Percentiles rank a stretch among this genome's conserved stretches.
Conservation (phyloP, 2,797 vertebrate genomes). For the Okamejei kenojei region DNA sequence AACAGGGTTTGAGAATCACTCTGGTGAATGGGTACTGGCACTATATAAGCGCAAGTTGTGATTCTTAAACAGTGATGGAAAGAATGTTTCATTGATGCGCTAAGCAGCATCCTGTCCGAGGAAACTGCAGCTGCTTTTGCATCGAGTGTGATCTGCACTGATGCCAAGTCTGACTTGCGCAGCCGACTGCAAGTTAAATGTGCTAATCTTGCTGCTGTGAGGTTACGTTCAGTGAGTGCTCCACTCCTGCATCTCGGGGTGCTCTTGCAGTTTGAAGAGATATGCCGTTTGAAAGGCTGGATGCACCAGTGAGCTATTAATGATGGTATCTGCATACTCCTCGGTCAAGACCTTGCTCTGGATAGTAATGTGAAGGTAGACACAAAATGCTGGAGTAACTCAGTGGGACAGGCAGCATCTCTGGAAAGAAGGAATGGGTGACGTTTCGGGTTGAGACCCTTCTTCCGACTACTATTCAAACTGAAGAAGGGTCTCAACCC, state of each 20-base stretch:
- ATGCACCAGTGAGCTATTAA: not conserved
- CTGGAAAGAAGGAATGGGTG: too few relatives aligned
- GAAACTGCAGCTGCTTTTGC: slow-evolving; percentile 3
- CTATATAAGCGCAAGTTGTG: not conserved
- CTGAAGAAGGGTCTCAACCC: too few relatives aligned
- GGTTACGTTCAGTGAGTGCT: not conserved
- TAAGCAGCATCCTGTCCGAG: not conserved
- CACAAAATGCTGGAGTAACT: too few relatives aligned
- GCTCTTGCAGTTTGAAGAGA: not conserved
- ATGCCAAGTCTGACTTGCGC: not conserved
- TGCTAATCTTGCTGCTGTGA: not conserved
- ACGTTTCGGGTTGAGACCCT: too few relatives aligned
- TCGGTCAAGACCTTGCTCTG: not conserved
- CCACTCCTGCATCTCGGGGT: not conserved
- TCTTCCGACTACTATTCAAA: too few relatives aligned
- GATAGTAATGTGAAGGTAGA: not conserved
- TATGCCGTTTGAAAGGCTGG: not conserved
- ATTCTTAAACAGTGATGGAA: not conserved
- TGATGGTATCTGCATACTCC: not conserved
- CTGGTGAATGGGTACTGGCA: not conserved
- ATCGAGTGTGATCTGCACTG: not conserved
- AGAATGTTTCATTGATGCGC: not conserved
- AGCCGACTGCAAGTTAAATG: not conserved
- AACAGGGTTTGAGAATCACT: not conserved
- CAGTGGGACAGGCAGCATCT: too few relatives aligned